A percentile compares a stretch with the other conserved stretches of the same genome.
phyloP scores from a whole-genome alignment of 2,888 invertebrate genomes.

The Hydrotaea diabolus region DNA sequence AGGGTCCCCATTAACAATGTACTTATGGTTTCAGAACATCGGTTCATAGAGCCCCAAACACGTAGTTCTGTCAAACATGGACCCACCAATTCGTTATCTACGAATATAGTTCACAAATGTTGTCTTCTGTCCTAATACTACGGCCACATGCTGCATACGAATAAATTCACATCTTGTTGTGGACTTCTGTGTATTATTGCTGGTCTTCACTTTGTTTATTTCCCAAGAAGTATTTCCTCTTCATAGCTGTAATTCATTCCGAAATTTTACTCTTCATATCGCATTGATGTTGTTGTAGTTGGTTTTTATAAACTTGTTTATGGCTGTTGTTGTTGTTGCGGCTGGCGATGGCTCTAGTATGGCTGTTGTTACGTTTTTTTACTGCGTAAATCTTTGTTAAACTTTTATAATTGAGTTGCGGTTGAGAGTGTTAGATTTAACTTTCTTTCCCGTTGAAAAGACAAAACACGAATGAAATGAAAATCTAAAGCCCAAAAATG shows the following conservation, averaged over 20 bases:
- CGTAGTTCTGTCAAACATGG: no score
- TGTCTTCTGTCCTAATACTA: background rate
- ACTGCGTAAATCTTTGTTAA: conserved; percentile 58
- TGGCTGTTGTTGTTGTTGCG: conserved; percentile 9
- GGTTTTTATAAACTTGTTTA: conserved; percentile 27
- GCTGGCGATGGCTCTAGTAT: no score
- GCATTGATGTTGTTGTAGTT: conserved; percentile 42
- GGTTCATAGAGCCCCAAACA: no score
- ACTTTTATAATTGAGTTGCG: conserved; percentile 63
- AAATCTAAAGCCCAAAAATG: background rate
- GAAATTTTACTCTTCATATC: conserved; percentile 27
- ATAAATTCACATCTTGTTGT: background rate
- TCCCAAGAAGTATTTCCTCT: conserved; percentile 1
- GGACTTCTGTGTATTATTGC: background rate
- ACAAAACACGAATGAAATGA: background rate
- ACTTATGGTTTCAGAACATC: no score
- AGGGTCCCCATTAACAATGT: no score
- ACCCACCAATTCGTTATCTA: no score
- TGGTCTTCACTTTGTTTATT: background rate
- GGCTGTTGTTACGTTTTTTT: background rate
- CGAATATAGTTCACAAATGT: no score
- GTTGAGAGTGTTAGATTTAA: conserved; percentile 49
- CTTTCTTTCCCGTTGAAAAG: conserved; percentile 32
- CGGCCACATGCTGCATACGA: background rate
- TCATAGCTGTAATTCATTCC: conserved; percentile 12